Conservation (phyloP, 2,888 invertebrate species). For the Eristalinus aeneus region DNA sequence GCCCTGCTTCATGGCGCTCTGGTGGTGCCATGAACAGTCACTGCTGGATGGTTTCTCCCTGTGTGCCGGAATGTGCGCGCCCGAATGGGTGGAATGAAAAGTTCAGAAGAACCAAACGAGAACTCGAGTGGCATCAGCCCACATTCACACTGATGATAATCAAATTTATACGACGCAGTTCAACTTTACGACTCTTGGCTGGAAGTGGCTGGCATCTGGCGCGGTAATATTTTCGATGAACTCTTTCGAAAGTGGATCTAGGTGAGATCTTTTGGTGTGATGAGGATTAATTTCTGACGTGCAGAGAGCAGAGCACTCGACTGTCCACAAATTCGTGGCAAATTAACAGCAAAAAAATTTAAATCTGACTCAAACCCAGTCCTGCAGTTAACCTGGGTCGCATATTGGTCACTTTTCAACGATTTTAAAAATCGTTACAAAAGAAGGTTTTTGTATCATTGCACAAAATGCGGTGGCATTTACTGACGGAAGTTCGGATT, state of each 20-base stretch:
- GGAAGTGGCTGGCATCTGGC: background rate
- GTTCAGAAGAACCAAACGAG: conserved; percentile 50
- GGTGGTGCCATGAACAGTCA: conserved; percentile 67
- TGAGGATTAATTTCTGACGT: no score
- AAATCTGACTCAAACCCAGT: no score
- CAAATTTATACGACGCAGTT: conserved; percentile 14
- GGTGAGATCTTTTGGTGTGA: background rate
- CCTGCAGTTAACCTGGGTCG: no score
- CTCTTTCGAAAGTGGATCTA: background rate
- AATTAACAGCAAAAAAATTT: no score
- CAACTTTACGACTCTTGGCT: conserved; percentile 11
- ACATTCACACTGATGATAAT: conserved; percentile 39
- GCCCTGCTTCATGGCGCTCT: conserved; percentile 24
- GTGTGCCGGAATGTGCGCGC: conserved; percentile 55
- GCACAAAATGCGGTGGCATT: no score
- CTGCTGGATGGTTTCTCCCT: conserved; percentile 46
- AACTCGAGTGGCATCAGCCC: conserved; percentile 60
- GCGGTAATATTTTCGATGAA: background rate
- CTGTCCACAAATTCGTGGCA: no score
- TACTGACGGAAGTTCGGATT: no score
- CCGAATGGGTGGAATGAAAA: conserved; percentile 44
- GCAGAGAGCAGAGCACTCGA: no score
- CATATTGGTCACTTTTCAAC: no score
- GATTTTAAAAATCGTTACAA: no score
- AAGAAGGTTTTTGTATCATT: no score